These are phyloP conservation scores for Agrochola circellaris DNA, from an alignment of 2,888 invertebrate genomes.

Conservation along the genomic window DNA sequence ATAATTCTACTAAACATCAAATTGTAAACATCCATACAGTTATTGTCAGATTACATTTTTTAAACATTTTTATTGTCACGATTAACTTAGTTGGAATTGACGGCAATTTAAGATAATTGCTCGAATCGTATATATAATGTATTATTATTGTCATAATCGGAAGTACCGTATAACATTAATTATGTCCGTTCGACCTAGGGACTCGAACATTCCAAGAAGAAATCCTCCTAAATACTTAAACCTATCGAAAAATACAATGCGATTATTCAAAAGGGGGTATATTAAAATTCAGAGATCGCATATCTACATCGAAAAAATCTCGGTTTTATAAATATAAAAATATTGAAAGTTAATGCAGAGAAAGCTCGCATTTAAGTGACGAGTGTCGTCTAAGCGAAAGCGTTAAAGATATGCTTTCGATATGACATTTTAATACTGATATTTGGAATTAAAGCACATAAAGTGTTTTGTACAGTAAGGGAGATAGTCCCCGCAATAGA, in stretches of 20 bases:
- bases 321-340: constrained; percentile 82
- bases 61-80: constrained; percentile 77
- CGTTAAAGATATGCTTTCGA: constrained; percentile 87
- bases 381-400: constrained; percentile 81
- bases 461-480: constrained; percentile 80
- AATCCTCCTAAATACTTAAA: constrained; percentile 78
- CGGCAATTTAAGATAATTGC: constrained; percentile 83
- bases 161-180: constrained; percentile 70
- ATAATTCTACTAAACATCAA: constrained; percentile 80
- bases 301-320: constrained; percentile 83
- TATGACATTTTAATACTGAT: constrained; percentile 83
- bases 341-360: constrained; percentile 79
- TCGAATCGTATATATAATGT: constrained; percentile 80
- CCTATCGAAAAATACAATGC: constrained; percentile 87
- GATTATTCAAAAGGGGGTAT: constrained; percentile 81
- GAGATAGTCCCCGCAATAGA: constrained; percentile 68
- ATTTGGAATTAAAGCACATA: constrained; percentile 79
- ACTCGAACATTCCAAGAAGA: constrained; percentile 68
- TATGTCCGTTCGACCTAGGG: constrained; percentile 59
- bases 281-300: constrained; percentile 78
- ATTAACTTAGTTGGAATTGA: constrained; percentile 83
- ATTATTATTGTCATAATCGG: constrained; percentile 82
- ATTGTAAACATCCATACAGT: constrained; percentile 77
- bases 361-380: constrained; percentile 81
- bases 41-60: constrained; percentile 80